Evolutionary conservation across 2,113 vertebrate species (phyloP).

Genomic region (Rhodinocichla rosea): DNA sequence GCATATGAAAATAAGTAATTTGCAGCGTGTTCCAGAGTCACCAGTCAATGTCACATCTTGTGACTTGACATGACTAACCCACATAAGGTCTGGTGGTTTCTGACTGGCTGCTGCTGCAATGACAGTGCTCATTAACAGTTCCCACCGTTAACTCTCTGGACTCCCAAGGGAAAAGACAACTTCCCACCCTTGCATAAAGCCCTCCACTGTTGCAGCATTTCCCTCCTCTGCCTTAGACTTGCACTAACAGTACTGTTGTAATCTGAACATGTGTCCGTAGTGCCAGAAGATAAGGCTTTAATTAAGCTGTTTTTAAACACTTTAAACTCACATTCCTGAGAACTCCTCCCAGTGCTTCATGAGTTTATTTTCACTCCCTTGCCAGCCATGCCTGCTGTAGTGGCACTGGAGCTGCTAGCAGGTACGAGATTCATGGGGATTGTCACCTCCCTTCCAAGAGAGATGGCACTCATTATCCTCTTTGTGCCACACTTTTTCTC

Average conservation of each 20-base stretch:
- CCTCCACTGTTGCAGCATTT: background rate
- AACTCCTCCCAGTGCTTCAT: background rate
- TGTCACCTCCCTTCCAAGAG: background rate
- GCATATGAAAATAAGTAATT: background rate
- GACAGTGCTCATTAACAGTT: background rate
- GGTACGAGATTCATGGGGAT: background rate
- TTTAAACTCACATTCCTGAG: background rate
- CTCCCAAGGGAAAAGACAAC: background rate
- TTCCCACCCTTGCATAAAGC: background rate
- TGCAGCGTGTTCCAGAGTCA: background rate
- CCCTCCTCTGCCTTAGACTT: background rate
- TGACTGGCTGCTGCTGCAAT: background rate
- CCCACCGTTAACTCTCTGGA: background rate
- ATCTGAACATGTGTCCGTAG: background rate
- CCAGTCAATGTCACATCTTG: background rate
- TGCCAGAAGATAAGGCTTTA: background rate
- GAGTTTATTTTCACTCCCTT: background rate
- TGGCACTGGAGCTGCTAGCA: background rate
- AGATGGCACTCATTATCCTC: background rate
- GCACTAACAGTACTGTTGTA: background rate
- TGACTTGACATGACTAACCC: conserved; percentile 19
- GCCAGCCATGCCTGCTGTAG: background rate
- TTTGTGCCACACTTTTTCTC: background rate
- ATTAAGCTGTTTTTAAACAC: background rate
- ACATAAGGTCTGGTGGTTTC: background rate